Evolutionary conservation across 2,113 vertebrate genomes (phyloP).

Genomic region (Acrocephalus kingi): DNA sequence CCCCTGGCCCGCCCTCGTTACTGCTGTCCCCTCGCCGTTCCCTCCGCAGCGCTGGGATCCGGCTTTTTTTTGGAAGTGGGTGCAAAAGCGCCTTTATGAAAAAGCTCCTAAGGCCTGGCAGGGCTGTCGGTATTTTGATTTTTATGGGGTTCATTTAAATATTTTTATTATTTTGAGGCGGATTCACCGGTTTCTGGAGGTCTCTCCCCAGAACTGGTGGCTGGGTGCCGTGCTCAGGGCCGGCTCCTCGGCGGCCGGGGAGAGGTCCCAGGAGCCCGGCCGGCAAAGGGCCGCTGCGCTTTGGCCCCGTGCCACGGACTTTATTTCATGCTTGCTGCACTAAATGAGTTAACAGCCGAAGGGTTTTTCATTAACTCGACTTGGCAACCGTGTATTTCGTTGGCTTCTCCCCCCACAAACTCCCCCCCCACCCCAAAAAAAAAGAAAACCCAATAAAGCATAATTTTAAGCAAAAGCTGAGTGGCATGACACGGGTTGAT

Average conservation of each 20-base stretch:
- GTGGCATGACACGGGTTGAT: not conserved
- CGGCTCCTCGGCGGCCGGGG: not conserved
- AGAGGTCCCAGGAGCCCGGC: not conserved
- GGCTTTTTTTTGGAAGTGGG: not conserved
- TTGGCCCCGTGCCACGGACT: slow-evolving; percentile 31
- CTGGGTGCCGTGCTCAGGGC: not conserved
- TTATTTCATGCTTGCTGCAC: slow-evolving; percentile 56
- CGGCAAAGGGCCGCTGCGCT: not conserved
- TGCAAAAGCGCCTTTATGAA: not conserved
- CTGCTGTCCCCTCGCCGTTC: not conserved
- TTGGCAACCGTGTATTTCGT: slow-evolving; percentile 49
- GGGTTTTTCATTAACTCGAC: slow-evolving; percentile 70
- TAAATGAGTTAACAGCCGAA: slow-evolving; percentile 69
- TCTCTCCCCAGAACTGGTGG: not conserved
- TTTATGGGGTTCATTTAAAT: too few relatives aligned
- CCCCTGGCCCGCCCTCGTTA: not conserved
- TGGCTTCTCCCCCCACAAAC: not conserved
- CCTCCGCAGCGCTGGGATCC: not conserved
- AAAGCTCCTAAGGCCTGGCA: not conserved
- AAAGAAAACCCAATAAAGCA: too few relatives aligned
- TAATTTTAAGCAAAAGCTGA: not conserved
- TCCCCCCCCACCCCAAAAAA: not conserved
- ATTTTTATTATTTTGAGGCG: not conserved
- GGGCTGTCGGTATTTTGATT: not conserved
- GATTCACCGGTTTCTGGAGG: not conserved